These are phyloP conservation scores for Alauda arvensis DNA, from an alignment of 2,797 vertebrate species.

Conservation along the genomic window DNA sequence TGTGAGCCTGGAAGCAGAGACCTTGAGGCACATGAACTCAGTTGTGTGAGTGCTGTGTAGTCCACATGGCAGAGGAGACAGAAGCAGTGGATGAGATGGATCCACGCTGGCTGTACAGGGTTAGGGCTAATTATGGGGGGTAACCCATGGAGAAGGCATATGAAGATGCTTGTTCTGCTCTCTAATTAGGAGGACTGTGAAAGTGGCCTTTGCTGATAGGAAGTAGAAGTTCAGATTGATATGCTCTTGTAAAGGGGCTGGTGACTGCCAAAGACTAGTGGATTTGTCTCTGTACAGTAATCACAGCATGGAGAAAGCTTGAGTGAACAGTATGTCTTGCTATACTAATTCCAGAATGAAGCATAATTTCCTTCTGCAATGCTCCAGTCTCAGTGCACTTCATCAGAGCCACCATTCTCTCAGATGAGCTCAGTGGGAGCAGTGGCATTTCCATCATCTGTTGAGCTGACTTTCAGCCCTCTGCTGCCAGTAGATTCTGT, in stretches of 20 bases:
- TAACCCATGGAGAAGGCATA: not conserved
- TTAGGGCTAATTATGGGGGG: not conserved
- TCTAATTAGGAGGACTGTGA: not conserved
- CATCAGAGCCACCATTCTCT: not conserved
- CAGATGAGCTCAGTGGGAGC: not conserved
- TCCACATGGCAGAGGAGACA: fast-evolving
- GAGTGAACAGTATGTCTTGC: not conserved
- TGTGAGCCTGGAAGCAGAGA: not conserved
- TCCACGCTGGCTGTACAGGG: fast-evolving
- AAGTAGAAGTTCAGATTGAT: not conserved
- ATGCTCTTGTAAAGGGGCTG: not conserved
- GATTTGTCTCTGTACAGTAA: not conserved
- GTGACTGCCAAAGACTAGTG: too few species aligned
- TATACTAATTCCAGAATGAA: not conserved
- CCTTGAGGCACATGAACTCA: not conserved
- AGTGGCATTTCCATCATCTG: not conserved
- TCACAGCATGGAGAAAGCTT: not conserved
- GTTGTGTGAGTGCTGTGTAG: fast-evolving
- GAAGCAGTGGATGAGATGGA: not conserved
- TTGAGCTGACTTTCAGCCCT: not conserved
- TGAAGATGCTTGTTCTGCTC: not conserved
- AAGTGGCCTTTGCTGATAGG: not conserved
- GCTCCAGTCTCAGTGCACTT: not conserved
- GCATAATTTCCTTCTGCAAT: not conserved
- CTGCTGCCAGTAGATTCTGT: not conserved